These are phyloP conservation scores for Anarhynchus alexandrinus DNA, from an alignment of 2,113 vertebrate species.

Conservation along the genomic window DNA sequence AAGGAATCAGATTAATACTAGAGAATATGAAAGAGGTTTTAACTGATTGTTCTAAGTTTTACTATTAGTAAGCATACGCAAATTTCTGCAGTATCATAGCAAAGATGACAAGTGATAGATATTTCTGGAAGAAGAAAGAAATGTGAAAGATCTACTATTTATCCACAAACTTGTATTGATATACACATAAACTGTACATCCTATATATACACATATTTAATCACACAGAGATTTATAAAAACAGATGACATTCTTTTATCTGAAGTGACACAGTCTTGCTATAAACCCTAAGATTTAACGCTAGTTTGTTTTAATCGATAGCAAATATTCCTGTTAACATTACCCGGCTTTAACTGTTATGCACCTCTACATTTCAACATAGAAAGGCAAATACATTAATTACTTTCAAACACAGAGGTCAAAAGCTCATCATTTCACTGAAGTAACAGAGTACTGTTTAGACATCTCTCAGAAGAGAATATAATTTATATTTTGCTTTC, in stretches of 20 bases:
- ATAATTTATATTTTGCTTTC: not conserved
- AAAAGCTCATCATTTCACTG: not conserved
- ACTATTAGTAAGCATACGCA: not conserved
- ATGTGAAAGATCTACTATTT: not conserved
- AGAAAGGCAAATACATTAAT: not conserved
- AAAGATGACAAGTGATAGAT: not conserved
- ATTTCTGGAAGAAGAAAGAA: not conserved
- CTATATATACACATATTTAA: not conserved
- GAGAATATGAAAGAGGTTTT: not conserved
- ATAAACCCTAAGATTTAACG: not conserved
- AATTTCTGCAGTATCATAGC: not conserved
- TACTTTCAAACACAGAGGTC: not conserved
- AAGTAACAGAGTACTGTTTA: not conserved
- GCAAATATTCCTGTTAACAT: not conserved
- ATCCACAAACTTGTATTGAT: not conserved
- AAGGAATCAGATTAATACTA: not conserved
- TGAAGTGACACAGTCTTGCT: not conserved
- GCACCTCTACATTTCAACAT: not conserved
- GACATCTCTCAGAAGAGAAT: not conserved
- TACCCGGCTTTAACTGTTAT: not conserved
- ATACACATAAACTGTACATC: not conserved
- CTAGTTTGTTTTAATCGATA: not conserved
- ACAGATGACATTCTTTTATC: fast-evolving
- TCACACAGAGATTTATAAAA: not conserved
- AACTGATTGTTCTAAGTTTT: not conserved